A percentile compares a stretch with the other conserved stretches of the same genome.
phyloP scores from a whole-genome alignment of 2,888 invertebrate genomes.

The Troides helena region DNA sequence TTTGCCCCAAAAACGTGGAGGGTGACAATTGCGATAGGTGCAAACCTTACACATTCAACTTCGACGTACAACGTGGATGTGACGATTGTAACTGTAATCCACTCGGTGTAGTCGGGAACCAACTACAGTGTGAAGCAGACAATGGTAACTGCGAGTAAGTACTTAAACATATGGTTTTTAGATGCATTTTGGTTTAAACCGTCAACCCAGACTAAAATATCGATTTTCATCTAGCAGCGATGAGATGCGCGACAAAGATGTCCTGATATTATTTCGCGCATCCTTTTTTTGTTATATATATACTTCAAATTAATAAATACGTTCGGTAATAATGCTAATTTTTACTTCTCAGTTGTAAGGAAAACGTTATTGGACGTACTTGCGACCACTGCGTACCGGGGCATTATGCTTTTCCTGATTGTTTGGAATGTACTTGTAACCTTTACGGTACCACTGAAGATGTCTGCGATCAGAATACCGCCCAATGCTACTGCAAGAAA shows the following conservation, averaged over 20 bases:
- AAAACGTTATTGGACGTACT: slow-evolving; percentile 91
- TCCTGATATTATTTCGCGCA: no score
- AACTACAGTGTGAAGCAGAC: slow-evolving; percentile 92
- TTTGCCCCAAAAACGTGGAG: slow-evolving; percentile 94
- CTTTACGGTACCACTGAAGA: slow-evolving; percentile 90
- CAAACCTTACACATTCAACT: slow-evolving; percentile 93
- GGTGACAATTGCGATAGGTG: slow-evolving; percentile 95
- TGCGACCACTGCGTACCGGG: slow-evolving; percentile 94
- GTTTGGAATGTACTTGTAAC: slow-evolving; percentile 91
- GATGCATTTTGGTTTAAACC: not conserved
- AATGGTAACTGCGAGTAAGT: slow-evolving; percentile 91
- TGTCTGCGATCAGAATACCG: slow-evolving; percentile 91
- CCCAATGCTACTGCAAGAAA: slow-evolving; percentile 90
- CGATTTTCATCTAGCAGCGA: not conserved
- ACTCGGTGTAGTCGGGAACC: slow-evolving; percentile 87
- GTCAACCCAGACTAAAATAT: not conserved
- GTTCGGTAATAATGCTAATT: not conserved
- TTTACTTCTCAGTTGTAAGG: slow-evolving; percentile 83
- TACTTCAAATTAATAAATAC: not conserved
- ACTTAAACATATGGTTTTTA: not conserved
- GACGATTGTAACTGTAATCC: slow-evolving; percentile 95
- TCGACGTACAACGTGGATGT: slow-evolving; percentile 96
- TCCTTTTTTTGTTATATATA: not conserved
- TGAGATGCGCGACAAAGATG: not conserved
- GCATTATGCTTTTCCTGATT: slow-evolving; percentile 92